Base-by-base conservation (phyloP, 2,888 invertebrate species). In the Cylindroiulus punctatus region DNA sequence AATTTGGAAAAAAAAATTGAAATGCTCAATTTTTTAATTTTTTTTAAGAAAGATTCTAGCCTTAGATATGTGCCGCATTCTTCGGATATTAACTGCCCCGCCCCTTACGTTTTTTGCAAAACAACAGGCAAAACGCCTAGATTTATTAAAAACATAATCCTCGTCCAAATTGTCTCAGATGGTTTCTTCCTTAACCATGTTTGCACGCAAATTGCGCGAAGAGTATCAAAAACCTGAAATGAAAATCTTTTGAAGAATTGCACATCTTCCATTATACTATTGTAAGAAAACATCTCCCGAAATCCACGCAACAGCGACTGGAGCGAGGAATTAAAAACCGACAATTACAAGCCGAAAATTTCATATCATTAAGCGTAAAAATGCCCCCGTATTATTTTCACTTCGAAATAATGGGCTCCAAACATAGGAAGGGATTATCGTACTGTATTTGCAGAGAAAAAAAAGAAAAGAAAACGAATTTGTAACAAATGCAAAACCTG, bases 291-390 rank as follows among this genome's bases (percentile, higher is more conserved):
- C 17, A 76, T 76, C 30, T 26, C 14, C 40, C 5, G 14, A 40
- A 83, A 83, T 22, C 83, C 83, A 83, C 83, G 40, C 22, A 83
- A 83, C 83, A 83, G 14, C 44, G 4, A 83, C 83, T 22, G 44
- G 12, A 22, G 36, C 42, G 26, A 83, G 19, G 26, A 83, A 44
- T 83, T 83, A 42, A 40, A 83, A 83, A 40, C 83, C 40, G 22
- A 19, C 40, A 83, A 83, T 83, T 83, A 83, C 83, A 83, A n/a
- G 83, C 12, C n/a, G 83, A 83, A 83, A 83, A 83, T 42, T 26
- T 83, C 83, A 44, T 83, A 83, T 44, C 36, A 83, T 83, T 83
- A 83, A 83, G 83, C n/a, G 83, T 40, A 83, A 83, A 76, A 83
- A 83, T 83, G 83, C 83, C 83, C 40, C 83, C 22, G 83, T 83